These are phyloP conservation scores for Microtus ochrogaster DNA, from an alignment of 2,113 vertebrate species.

Conservation along the genomic window DNA sequence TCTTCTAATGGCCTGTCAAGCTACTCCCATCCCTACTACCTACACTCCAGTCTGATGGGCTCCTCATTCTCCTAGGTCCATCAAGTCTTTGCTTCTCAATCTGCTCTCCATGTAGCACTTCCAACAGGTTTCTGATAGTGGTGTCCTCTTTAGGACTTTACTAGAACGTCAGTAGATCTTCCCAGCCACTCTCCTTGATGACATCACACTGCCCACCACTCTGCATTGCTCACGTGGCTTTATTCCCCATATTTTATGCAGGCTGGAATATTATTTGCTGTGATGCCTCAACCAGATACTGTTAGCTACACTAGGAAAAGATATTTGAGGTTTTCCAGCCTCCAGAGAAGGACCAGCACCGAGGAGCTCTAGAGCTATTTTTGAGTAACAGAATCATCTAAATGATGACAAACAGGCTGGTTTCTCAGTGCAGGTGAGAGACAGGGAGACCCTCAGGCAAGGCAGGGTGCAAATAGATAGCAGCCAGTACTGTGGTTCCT, in stretches of 20 bases:
- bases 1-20: neutral
- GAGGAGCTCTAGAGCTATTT: neutral
- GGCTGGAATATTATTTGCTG: neutral
- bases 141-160: neutral
- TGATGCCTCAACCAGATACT: neutral
- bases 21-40: rapidly evolving
- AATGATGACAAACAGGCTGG: neutral
- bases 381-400: neutral
- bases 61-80: neutral
- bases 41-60: neutral
- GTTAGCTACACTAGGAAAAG: neutral
- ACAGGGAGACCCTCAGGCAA: neutral
- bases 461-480: neutral
- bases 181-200: neutral
- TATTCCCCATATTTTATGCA: neutral
- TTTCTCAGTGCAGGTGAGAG: neutral
- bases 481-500: neutral
- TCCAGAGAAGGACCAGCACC: neutral
- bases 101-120: neutral
- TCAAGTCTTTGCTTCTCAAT: neutral
- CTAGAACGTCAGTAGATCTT: neutral
- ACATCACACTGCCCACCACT: neutral
- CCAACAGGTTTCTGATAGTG: neutral
- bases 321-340: neutral
- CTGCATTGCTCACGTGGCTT: neutral